Base-by-base conservation (phyloP, 2,113 vertebrate species). In the Colaptes auratus region DNA sequence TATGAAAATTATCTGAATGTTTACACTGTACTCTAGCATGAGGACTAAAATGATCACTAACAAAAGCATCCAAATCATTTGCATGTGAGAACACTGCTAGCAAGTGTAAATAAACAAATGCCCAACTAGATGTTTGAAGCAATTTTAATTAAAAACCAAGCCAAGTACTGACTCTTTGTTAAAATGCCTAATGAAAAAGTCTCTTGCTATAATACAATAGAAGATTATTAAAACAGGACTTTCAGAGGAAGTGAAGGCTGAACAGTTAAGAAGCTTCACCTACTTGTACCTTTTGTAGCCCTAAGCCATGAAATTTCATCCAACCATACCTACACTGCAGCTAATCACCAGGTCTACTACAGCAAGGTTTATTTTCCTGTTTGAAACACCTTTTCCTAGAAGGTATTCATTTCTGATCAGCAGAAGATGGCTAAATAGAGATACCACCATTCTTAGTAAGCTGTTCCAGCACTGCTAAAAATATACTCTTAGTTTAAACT, bases 61-160 rank as follows among this genome's bases (percentile, higher is more conserved):
- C 52, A 80, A 78, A 77, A 74, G 24, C n/a, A 93, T 17, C 52
- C 39, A 52, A 75, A 88, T 13, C 24, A 64, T 82, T 39, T 56
- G 28, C 56, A 72, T 46, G 24, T 4, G 4, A 83, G 60, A 93
- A 81, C 63, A 60, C 17, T 24, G 53, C 46, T 67, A 66, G 53
- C 36, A 78, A 83, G 13, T 20, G 23, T 21, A 76, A 91, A 87
- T 27, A 67, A 83, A 78, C 63, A 85, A 91, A 88, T 12, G n/a
- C 12, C 56, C 73, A 64, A 67, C 19, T 63, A 58, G 12, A 67
- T 35, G 18, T 35, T 18, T 19, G 33, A 88, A 79, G 48, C 9
- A 24, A 61, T 75, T 78, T 72, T 60, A 64, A 94, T 70, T 86
- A 61, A 69, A 94, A 89, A 11, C 3, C 14, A 81, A 84, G 71